Evolutionary conservation across 2,797 vertebrate species (phyloP).

Genomic region (Echeneis naucrates): DNA sequence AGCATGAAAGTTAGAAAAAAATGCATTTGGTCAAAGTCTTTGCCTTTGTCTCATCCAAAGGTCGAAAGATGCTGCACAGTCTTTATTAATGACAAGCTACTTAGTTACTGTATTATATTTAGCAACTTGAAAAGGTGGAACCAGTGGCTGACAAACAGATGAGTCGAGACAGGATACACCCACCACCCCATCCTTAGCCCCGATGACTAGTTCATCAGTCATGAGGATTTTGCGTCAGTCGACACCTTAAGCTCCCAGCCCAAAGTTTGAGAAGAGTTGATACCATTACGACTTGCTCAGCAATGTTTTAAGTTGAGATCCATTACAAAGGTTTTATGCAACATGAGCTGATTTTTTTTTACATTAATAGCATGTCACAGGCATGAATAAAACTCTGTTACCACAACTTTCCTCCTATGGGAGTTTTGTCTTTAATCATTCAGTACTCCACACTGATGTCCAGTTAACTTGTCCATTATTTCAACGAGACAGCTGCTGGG

Average conservation of each 20-base stretch:
- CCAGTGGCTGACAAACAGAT: neutral
- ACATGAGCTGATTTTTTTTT: slow-evolving; percentile 4
- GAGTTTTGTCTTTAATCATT: slow-evolving; percentile 53
- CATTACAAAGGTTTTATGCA: slow-evolving; percentile 22
- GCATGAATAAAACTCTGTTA: slow-evolving; percentile 26
- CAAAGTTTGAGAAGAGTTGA: slow-evolving; percentile 2
- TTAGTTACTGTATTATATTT: slow-evolving; percentile 7
- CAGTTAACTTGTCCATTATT: slow-evolving; percentile 44
- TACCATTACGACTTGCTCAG: neutral
- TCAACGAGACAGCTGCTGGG: slow-evolving; percentile 55
- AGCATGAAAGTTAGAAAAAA: neutral
- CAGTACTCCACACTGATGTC: slow-evolving; percentile 41
- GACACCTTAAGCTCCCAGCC: neutral
- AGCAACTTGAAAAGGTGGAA: slow-evolving; percentile 2
- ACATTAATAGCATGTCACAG: slow-evolving; percentile 30
- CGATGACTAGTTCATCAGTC: slow-evolving; percentile 48
- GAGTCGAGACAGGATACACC: slow-evolving; percentile 9
- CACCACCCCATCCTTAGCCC: slow-evolving; percentile 1
- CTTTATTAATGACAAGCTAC: neutral
- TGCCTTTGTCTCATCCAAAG: neutral
- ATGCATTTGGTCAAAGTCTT: neutral
- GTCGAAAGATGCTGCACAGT: neutral
- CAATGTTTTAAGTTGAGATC: neutral
- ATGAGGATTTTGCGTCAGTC: slow-evolving; percentile 47
- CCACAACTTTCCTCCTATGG: slow-evolving; percentile 31